phyloP scores from a whole-genome alignment of 2,113 vertebrate genomes.

The Empidonax alnorum region DNA sequence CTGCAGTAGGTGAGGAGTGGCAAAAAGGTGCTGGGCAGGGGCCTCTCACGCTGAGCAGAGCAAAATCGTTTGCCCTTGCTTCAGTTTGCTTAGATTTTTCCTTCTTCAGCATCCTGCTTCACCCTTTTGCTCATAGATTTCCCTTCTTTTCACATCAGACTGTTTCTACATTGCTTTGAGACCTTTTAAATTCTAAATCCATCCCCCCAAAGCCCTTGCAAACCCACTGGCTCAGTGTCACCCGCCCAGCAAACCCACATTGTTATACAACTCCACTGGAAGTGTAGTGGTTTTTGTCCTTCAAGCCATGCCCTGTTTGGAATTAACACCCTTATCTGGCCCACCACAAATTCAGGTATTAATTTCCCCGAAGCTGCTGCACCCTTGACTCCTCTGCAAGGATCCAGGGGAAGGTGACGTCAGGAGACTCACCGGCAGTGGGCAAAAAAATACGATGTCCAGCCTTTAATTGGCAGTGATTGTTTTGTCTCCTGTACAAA shows the following conservation, averaged over 20 bases:
- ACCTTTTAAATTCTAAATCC: neutral
- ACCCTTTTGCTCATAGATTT: neutral
- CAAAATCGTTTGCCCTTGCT: neutral
- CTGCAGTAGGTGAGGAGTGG: neutral
- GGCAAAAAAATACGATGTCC: constrained; percentile 33
- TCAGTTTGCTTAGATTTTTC: neutral
- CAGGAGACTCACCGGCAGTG: neutral
- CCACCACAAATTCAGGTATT: neutral
- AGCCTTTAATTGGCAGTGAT: constrained; percentile 49
- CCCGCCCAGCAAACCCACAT: neutral
- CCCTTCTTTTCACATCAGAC: neutral
- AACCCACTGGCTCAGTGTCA: neutral
- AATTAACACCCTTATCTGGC: neutral
- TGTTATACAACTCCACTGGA: neutral
- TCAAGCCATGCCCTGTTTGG: neutral
- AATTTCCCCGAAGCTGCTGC: neutral
- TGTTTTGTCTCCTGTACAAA: constrained; percentile 73
- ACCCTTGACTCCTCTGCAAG: neutral
- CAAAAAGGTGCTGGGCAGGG: neutral
- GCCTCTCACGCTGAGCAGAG: neutral
- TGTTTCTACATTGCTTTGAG: neutral
- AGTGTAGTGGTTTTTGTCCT: neutral
- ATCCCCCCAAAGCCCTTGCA: neutral
- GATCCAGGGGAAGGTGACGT: constrained; percentile 12
- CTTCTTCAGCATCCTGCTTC: neutral